phyloP scores from a whole-genome alignment of 2,888 invertebrate genomes.

The Noctua janthina region DNA sequence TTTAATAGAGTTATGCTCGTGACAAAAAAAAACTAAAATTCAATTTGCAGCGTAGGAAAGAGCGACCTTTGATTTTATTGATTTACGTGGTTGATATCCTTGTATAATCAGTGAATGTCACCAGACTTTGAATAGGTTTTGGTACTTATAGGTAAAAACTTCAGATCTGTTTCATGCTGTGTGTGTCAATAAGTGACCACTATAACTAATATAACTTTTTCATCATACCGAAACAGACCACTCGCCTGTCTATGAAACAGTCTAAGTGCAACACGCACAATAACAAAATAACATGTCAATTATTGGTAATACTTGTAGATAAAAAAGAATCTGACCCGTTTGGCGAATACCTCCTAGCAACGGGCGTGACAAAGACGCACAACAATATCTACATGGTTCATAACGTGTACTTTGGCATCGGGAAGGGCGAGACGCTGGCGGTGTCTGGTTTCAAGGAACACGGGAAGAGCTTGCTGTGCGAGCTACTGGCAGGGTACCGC shows the following conservation, averaged over 20 bases:
- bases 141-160: not conserved
- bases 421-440: conserved; percentile 80
- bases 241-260: not conserved
- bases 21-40: not conserved
- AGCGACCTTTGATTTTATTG: not conserved
- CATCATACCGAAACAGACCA: not conserved
- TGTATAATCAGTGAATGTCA: not conserved
- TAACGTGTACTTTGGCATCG: conserved; percentile 78
- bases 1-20: not conserved
- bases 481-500: conserved; percentile 78
- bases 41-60: not conserved
- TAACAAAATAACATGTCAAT: not conserved
- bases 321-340: conserved; percentile 72
- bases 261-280: not conserved
- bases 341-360: conserved; percentile 79
- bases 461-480: conserved; percentile 76
- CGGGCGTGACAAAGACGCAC: conserved; percentile 69
- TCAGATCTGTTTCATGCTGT: conserved; percentile 1
- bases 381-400: conserved; percentile 68
- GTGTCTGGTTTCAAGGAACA: conserved; percentile 79
- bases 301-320: conserved; percentile 57
- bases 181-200: not conserved
- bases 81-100: not conserved
- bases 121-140: not conserved
- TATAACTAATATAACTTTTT: not conserved